These are phyloP conservation scores for Periplaneta americana DNA, from an alignment of 1,140 invertebrate genomes.

Conservation along the genomic window DNA sequence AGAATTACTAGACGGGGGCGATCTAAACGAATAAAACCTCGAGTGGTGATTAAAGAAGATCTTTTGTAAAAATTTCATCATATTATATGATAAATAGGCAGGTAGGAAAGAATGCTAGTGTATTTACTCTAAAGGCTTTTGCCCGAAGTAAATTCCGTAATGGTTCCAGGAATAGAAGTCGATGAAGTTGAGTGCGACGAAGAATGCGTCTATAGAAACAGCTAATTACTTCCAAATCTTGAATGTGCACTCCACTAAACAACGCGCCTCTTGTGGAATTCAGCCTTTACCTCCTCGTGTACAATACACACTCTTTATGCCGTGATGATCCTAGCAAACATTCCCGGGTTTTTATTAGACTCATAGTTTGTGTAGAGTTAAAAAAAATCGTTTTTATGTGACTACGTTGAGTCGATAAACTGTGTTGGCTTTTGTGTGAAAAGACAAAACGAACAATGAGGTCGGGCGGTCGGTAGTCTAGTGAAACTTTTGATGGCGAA, in stretches of 20 bases:
- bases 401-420: background rate
- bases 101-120: too few species aligned
- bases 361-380: background rate
- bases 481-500: background rate
- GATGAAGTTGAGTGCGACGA: background rate
- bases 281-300: background rate
- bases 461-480: too few species aligned
- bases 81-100: too few species aligned
- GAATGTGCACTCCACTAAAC: background rate
- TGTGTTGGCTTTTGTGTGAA: background rate
- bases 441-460: too few species aligned
- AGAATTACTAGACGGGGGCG: too few species aligned
- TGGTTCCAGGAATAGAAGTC: background rate
- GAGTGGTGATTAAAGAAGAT: too few species aligned
- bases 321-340: background rate
- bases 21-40: too few species aligned
- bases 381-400: background rate
- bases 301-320: background rate
- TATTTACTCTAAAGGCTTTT: too few species aligned
- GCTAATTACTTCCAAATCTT: background rate
- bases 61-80: too few species aligned
- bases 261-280: background rate
- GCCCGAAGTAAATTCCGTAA: background rate
- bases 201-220: background rate
- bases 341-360: background rate